A percentile compares a stretch with the other conserved stretches of the same genome.
Conservation (phyloP, 2,888 invertebrate genomes). For the Crepidodera aurea region DNA sequence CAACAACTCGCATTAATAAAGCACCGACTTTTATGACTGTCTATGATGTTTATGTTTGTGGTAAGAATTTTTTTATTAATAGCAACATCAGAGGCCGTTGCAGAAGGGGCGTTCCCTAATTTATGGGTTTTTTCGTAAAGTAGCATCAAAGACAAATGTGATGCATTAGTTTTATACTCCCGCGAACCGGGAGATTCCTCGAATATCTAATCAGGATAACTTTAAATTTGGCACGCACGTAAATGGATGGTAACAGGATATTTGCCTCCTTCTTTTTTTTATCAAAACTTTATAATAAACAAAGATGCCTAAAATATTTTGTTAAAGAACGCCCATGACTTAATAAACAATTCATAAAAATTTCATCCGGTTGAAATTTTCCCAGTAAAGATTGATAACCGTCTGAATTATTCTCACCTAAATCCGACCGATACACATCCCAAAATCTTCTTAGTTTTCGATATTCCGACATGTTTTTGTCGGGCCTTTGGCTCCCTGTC, state of each 20-base stretch:
- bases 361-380: too few relatives aligned
- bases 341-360: too few relatives aligned
- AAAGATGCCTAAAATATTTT: neutral
- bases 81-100: conserved; percentile 15
- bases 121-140: conserved; percentile 25
- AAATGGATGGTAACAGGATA: neutral
- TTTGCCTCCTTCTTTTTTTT: too few relatives aligned
- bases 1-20: conserved; percentile 6
- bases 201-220: conserved; percentile 19
- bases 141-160: conserved; percentile 30
- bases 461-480: conserved; percentile 21
- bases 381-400: too few relatives aligned
- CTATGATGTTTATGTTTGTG: conserved; percentile 14
- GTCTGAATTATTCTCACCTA: too few relatives aligned
- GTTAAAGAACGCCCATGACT: too few relatives aligned
- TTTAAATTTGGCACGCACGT: neutral
- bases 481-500: conserved; percentile 24
- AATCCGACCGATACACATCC: too few relatives aligned
- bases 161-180: conserved; percentile 22
- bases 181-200: conserved; percentile 13
- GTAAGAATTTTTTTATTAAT: conserved; percentile 23
- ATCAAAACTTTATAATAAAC: too few relatives aligned
- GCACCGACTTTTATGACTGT: neutral
- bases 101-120: conserved; percentile 27
- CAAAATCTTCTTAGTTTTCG: conserved; percentile 2